Evolutionary conservation across 2,888 invertebrate genomes (phyloP), one percentile per base, ranked within the genome.

Genomic region (Tridacna gigas): DNA sequence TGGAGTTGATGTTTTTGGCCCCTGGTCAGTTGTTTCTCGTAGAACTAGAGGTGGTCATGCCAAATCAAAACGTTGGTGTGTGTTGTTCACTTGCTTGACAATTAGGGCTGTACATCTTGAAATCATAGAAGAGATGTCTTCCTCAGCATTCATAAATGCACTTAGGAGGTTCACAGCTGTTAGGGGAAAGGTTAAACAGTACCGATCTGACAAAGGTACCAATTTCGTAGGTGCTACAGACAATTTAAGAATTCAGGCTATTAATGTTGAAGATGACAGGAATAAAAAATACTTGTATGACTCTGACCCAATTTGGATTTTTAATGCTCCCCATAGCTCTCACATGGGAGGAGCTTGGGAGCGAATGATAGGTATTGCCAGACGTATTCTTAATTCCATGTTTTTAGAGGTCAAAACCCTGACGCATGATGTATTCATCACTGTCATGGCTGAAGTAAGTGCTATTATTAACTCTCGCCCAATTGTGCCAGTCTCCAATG

Each of bases 351-450:
- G 66, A 11, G 0, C 66, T 15, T 66, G 66, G 66, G 66, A 66
- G 37, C 26, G 37, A 4, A 66, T 66, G 66, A 28, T 66, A 5
- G 37, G 66, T 28, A 28, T 66, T 28, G 26, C 66, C 1, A 26
- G 66, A 3, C 26, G 66, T 15, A 66, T 66, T 18, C 7, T 66
- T 0, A 28, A 66, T 7, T 66, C 28, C 9, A 63, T 63, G 22
- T n/a, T 63, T 63, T 63, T 7, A 3, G 63, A 63, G 63, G 63
- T 63, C 22, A 63, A n/a, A 63, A n/a, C 63, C 22, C 63, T 63
- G 0, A 63, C 63, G 9, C 22, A 63, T n/a, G 63, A 22, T 63
- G 63, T 56, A 5, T 9, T 37, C 3, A 7, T 37, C 37, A 37
- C 37, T 37, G 3, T 37, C 37, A 37, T 37, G 37, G 37, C 37